Percentiles rank a stretch among this genome's conserved stretches.
Evolutionary conservation across 1,140 invertebrate species (phyloP).

Genomic region (Paralvinella palmiformis): DNA sequence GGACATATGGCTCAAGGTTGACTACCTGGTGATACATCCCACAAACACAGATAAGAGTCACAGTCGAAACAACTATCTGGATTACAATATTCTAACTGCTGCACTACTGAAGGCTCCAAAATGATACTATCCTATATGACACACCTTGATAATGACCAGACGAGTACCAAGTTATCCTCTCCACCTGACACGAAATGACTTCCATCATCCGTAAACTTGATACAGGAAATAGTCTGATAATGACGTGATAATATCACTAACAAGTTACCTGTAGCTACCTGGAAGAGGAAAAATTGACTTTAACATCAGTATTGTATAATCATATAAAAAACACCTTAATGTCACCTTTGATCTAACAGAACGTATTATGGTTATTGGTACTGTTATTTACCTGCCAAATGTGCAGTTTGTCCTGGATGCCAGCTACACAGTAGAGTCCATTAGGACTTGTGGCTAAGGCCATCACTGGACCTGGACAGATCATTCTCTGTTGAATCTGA

Average conservation of each 20-base stretch:
- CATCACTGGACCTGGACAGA: slow-evolving; percentile 70
- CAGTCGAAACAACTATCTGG: not conserved
- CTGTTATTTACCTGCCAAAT: slow-evolving; percentile 61
- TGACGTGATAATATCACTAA: slow-evolving; percentile 66
- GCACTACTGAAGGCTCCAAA: not conserved
- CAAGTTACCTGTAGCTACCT: slow-evolving; percentile 67
- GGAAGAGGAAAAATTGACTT: slow-evolving; percentile 13
- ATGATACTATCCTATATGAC: slow-evolving; percentile 27
- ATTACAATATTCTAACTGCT: not conserved
- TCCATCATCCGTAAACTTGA: slow-evolving; percentile 69
- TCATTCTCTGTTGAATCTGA: slow-evolving; percentile 56
- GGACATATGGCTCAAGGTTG: not conserved
- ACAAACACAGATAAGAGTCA: not conserved
- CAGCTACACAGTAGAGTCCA: slow-evolving; percentile 66
- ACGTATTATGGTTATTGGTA: too few species aligned
- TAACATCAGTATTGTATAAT: not conserved
- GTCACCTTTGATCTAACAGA: too few species aligned
- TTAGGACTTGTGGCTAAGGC: slow-evolving; percentile 63
- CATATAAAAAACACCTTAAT: too few species aligned
- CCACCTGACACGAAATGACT: slow-evolving; percentile 66
- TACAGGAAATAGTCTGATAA: slow-evolving; percentile 69
- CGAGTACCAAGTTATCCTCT: slow-evolving; percentile 76
- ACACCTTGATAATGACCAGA: slow-evolving; percentile 61
- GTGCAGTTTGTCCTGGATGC: slow-evolving; percentile 73
- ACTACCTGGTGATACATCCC: not conserved